Conservation (phyloP, 2,888 invertebrate species). For the Tuta absoluta region DNA sequence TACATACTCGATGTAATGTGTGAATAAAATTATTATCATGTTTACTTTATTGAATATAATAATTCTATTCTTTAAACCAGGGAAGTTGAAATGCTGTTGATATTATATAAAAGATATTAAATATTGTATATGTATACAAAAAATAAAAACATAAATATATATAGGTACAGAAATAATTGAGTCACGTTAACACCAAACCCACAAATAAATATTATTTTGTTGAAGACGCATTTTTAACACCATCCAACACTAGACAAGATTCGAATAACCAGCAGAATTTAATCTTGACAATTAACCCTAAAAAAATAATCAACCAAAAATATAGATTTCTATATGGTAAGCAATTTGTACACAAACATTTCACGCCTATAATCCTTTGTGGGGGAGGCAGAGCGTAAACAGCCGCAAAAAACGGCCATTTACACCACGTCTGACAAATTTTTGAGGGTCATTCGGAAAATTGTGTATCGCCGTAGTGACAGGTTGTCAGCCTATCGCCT, state of each 20-base stretch:
- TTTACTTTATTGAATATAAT: slow-evolving; percentile 41
- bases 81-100: slow-evolving; percentile 68
- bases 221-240: background rate
- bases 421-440: too few species aligned
- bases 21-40: slow-evolving; percentile 40
- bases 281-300: too few species aligned
- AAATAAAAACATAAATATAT: background rate
- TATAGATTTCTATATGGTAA: too few species aligned
- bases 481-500: too few species aligned
- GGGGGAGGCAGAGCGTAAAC: too few species aligned
- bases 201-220: background rate
- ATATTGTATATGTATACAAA: slow-evolving; percentile 58
- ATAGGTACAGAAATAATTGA: background rate
- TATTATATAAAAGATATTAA: background rate
- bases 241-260: background rate
- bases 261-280: too few species aligned
- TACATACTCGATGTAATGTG: slow-evolving; percentile 72
- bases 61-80: slow-evolving; percentile 36
- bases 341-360: too few species aligned
- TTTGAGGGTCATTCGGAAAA: too few species aligned
- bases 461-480: too few species aligned
- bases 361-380: too few species aligned
- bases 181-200: background rate
- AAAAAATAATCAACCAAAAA: too few species aligned
- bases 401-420: too few species aligned